A percentile compares a stretch with the other conserved stretches of the same genome.
These are phyloP conservation scores for Philypnodon macrostomus DNA, from an alignment of 2,797 vertebrate species.

Conservation along the genomic window DNA sequence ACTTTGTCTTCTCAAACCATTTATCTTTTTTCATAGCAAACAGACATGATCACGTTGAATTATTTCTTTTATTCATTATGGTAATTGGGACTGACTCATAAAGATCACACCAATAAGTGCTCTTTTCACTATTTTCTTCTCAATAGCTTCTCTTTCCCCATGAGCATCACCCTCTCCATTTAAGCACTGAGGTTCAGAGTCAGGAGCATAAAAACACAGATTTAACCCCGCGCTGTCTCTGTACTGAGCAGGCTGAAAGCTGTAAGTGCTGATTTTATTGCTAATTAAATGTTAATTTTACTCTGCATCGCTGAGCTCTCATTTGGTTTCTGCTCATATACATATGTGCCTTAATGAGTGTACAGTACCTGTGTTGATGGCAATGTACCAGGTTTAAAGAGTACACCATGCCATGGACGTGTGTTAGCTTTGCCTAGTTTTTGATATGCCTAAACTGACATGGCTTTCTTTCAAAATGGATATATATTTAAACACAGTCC, in stretches of 20 bases:
- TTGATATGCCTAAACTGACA: too few species aligned
- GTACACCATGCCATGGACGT: too few species aligned
- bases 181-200: conserved; percentile 40
- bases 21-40: conserved; percentile 31
- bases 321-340: conserved; percentile 24
- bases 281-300: conserved; percentile 60
- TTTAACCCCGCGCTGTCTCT: conserved; percentile 47
- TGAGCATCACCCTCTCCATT: conserved; percentile 39
- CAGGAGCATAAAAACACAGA: conserved; percentile 46
- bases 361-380: conserved; percentile 6
- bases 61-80: conserved; percentile 56
- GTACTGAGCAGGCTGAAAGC: conserved; percentile 38
- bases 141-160: conserved; percentile 37
- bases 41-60: not conserved
- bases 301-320: conserved; percentile 21
- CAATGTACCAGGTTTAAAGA: too few species aligned
- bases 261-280: conserved; percentile 58
- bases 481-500: too few species aligned
- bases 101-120: conserved; percentile 57
- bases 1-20: conserved; percentile 31
- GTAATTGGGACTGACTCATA: conserved; percentile 56
- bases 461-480: too few species aligned
- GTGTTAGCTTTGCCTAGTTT: too few species aligned
- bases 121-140: conserved; percentile 47
- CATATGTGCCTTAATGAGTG: conserved; percentile 4